Evolutionary conservation across 1,140 invertebrate genomes (phyloP).

Genomic region (Drosophila cardini): DNA sequence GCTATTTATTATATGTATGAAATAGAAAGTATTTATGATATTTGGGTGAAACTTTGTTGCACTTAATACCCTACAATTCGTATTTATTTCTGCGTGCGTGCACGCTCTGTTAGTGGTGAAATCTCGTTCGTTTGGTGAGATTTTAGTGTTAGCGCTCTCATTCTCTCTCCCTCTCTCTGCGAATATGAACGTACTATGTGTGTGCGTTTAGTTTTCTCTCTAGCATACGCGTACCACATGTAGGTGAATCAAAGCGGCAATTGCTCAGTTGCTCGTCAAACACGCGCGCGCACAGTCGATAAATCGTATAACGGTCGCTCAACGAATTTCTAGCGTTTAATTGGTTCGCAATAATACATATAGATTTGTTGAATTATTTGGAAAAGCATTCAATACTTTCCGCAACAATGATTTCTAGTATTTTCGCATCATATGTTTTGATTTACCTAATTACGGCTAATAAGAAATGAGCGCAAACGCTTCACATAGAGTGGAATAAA

Average conservation of each 20-base stretch:
- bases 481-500: background rate
- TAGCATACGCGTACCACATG: background rate
- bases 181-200: background rate
- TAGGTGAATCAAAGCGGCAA: slow-evolving; percentile 30
- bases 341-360: slow-evolving; percentile 29
- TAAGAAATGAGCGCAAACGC: slow-evolving; percentile 7
- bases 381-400: slow-evolving; percentile 14
- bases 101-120: background rate
- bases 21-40: too few species aligned
- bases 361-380: slow-evolving; percentile 21
- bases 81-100: background rate
- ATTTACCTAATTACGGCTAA: slow-evolving; percentile 5
- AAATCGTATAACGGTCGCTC: background rate
- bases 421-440: slow-evolving; percentile 8
- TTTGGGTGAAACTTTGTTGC: too few species aligned
- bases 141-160: slow-evolving; percentile 16
- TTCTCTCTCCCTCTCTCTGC: background rate
- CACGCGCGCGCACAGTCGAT: slow-evolving; percentile 20
- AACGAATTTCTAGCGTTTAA: slow-evolving; percentile 16
- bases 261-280: slow-evolving; percentile 40
- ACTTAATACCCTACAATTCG: too few species aligned
- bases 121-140: slow-evolving; percentile 24
- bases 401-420: slow-evolving; percentile 19
- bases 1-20: background rate
- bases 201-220: slow-evolving; percentile 17